Evolutionary conservation across 1,140 invertebrate species (phyloP), one percentile per base, ranked within the genome.

Genomic region (Drosophila repletoides): DNA sequence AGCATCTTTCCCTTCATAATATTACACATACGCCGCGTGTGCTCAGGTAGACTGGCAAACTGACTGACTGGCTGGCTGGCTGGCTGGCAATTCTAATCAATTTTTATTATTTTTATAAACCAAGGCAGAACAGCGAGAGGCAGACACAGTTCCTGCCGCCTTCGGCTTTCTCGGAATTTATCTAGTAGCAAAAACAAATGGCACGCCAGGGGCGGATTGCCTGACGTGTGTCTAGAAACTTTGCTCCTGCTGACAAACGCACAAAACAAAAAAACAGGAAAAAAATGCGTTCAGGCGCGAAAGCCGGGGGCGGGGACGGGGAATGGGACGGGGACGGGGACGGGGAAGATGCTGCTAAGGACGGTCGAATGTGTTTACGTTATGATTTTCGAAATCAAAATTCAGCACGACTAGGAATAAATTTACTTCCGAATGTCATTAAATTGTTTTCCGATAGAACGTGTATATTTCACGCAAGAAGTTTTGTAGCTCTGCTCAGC

Each of bases 381-480:
- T 88, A 86, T 88, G 86, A 88, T 81, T 87, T 88, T 89, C 76
- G 59, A 81, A 89, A 89, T 89, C 87, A 89, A 84, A 89, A 89
- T 89, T 89, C 88, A 89, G 76, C 87, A 88, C 88, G 88, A 89
- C 81, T 77, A 76, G 72, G 76, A 80, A 88, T 89, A 84, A 86
- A 89, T 89, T 88, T 84, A 89, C 88, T 89, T 89, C 88, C 88
- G 88, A 88, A 88, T 89, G 79, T 88, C 88, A 89, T 89, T 89
- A 89, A 89, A 89, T 89, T 84, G 79, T 89, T 89, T 89, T 89
- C 88, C 88, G 88, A 89, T 89, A 88, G 74, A 88, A 88, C 73
- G 83, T 84, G 80, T 84, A 86, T 80, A 84, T 84, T 84, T 86
- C 75, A 86, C 70, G 79, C 70, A 86, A 79, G 63, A 86, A 84